Conservation (phyloP, 2,888 invertebrate genomes). For the Drosophila birchii region DNA sequence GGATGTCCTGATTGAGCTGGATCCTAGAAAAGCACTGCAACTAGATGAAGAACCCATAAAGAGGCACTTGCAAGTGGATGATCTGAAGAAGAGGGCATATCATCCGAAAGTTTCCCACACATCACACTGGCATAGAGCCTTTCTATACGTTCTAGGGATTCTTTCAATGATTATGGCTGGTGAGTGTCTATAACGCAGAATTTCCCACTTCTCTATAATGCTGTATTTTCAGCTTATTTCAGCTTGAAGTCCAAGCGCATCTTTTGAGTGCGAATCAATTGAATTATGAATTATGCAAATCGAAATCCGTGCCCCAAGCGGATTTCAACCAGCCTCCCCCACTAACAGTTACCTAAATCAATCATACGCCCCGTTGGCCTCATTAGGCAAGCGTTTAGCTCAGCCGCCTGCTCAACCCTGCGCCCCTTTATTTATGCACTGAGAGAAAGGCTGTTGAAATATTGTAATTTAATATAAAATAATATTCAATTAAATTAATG, state of each 20-base stretch:
- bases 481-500: too few species aligned
- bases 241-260: neutral
- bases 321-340: conserved; percentile 14
- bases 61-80: neutral
- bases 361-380: conserved; percentile 71
- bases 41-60: neutral
- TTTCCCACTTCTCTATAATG: neutral
- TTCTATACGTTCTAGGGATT: neutral
- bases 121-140: fast-evolving
- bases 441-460: neutral
- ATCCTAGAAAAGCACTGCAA: neutral
- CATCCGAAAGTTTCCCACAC: conserved; percentile 6
- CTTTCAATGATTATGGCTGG: neutral
- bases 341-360: conserved; percentile 55
- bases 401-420: neutral
- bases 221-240: neutral
- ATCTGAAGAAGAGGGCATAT: neutral
- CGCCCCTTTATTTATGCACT: neutral
- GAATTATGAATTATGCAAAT: conserved; percentile 60
- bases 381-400: conserved; percentile 22
- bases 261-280: conserved; percentile 46
- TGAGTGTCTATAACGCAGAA: neutral
- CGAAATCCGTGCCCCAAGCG: conserved; percentile 51
- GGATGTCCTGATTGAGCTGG: neutral
- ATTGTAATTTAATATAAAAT: too few species aligned